phyloP scores from a whole-genome alignment of 2,888 invertebrate genomes.

The Heliconius sara region DNA sequence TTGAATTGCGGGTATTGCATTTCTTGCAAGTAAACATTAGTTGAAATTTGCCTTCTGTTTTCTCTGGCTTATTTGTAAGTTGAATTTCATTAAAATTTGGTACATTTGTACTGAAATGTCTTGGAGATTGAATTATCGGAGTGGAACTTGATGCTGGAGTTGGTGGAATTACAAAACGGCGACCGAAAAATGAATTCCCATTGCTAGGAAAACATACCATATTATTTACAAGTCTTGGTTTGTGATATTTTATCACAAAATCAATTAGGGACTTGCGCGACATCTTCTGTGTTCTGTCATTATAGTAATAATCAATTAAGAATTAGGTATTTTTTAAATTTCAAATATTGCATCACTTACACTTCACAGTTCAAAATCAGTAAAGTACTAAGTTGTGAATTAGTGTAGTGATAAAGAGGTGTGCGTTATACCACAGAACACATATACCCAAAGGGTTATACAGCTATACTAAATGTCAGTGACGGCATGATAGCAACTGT shows the following conservation, averaged over 20 bases:
- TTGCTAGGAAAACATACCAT: conserved; percentile 76
- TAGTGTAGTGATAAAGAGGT: background rate
- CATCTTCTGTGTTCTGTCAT: conserved; percentile 59
- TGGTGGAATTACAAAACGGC: conserved; percentile 64
- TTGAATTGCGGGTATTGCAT: conserved; percentile 89
- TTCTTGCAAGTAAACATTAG: conserved; percentile 95
- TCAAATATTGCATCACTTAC: conserved; percentile 50
- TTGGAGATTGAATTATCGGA: conserved; percentile 66
- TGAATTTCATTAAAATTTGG: conserved; percentile 60
- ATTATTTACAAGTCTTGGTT: conserved; percentile 73
- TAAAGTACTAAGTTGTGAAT: background rate
- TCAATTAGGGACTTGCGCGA: conserved; percentile 75
- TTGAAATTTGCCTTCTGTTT: conserved; percentile 84
- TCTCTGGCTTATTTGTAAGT: conserved; percentile 56
- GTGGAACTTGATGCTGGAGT: conserved; percentile 59
- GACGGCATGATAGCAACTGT: background rate
- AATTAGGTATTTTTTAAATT: background rate
- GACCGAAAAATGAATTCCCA: conserved; percentile 76
- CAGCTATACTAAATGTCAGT: background rate
- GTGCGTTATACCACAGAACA: background rate
- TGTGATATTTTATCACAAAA: conserved; percentile 77
- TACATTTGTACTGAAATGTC: conserved; percentile 64
- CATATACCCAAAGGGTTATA: background rate
- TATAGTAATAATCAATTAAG: conserved; percentile 2
- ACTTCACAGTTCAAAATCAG: background rate